Base-by-base conservation (phyloP, 2,888 invertebrate genomes). In the Saturnia pavonia region DNA sequence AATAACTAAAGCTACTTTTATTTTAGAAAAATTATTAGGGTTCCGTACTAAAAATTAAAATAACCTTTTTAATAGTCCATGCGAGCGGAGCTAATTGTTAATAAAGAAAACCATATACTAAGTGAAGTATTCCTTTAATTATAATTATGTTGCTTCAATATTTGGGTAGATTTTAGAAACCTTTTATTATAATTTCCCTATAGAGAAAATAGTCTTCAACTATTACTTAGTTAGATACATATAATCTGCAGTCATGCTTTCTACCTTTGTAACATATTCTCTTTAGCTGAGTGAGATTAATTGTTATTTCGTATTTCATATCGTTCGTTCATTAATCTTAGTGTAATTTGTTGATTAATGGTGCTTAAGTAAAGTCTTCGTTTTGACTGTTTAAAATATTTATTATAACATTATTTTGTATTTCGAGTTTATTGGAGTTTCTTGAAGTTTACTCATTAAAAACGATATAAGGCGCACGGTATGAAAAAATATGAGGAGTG, bases 211-310 rank as follows among this genome's bases (percentile, higher is more conserved):
- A 11, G 76, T 77, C 76, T 77, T 80, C 73, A 80, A 81, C 82
- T 81, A 82, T 79, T 80, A 76, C 77, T 78, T 75, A 79, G 80
- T 4, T 27, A 82, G 60, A 67, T 60, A 67, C 70, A 83, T 84
- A 83, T 82, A 60, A 60, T 60, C 57, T 54, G 22, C 14, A 82
- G 83, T 84, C 84, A 83, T 87, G 85, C 88, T 88, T 88, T 88
- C 88, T 87, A 84, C 84, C 73, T 80, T 75, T 74, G 72, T 75
- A 70, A 54, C 45, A 65, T 71, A 69, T 71, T 54, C 42, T 71
- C 51, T 69, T 69, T 67, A 72, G 57, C 66, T 66, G 60, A 67
- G 57, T 70, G 70, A 54, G 54, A 71, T 69, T 69, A 60, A 69
- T 69, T 60, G 57, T 54, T 66, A 51, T 45, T 71, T 54, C 69